These are phyloP conservation scores for Molossus alvarezi DNA, from an alignment of 2,797 vertebrate species.

Conservation along the genomic window DNA sequence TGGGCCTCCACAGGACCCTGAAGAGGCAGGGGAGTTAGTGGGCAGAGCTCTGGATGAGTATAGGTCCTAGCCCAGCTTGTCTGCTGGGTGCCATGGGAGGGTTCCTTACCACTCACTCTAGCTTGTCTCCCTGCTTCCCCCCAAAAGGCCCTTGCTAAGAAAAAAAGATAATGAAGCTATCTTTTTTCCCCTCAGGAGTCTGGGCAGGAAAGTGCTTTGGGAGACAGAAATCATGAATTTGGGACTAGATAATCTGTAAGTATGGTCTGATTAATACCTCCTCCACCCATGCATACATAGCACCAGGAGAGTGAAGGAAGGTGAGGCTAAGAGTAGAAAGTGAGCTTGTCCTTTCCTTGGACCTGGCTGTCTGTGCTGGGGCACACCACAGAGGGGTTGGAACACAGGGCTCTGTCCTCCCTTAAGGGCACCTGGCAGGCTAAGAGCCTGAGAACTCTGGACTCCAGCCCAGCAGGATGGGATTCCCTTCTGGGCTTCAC, in stretches of 20 bases:
- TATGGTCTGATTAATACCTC: not conserved
- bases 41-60: not conserved
- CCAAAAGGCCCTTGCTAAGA: not conserved
- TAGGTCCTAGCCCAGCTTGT: not conserved
- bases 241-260: not conserved
- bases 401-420: not conserved
- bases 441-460: not conserved
- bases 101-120: not conserved
- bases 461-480: not conserved
- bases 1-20: not conserved
- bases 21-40: not conserved
- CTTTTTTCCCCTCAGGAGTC: not conserved
- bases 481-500: not conserved
- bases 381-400: not conserved
- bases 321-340: not conserved
- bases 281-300: not conserved
- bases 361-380: not conserved
- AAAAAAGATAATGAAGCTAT: not conserved
- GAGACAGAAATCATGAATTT: slow-evolving; percentile 9
- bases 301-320: not conserved
- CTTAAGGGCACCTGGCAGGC: not conserved
- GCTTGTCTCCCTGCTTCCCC: not conserved
- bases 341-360: not conserved
- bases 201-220: slow-evolving; percentile 1
- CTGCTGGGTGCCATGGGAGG: not conserved